Evolutionary conservation across 37 sponge, comb jelly and placozoan species (phyloP).

Genomic region (Crambe crambe): DNA sequence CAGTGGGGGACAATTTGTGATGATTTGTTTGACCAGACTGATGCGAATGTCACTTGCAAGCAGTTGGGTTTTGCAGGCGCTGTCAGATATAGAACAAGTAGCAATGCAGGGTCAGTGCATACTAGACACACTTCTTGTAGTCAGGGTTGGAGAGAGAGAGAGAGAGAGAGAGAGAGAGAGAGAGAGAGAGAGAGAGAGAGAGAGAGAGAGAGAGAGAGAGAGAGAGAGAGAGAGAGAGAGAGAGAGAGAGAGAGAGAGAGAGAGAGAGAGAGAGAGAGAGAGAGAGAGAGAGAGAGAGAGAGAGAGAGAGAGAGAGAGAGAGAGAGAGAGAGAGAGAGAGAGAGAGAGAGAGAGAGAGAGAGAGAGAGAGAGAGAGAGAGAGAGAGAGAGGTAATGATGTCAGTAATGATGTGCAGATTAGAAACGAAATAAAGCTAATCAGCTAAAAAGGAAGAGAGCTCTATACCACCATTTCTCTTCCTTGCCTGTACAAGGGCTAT

Average conservation of each 20-base stretch:
- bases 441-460: too few relatives aligned
- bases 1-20: constrained; percentile 26
- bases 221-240: constrained; percentile 41
- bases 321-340: too few relatives aligned
- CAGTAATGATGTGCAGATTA: too few relatives aligned
- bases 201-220: constrained; percentile 35
- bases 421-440: too few relatives aligned
- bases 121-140: not conserved
- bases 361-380: too few relatives aligned
- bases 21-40: constrained; percentile 7
- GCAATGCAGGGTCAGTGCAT: constrained; percentile 13
- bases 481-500: too few relatives aligned
- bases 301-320: too few relatives aligned
- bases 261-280: constrained; percentile 42
- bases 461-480: too few relatives aligned
- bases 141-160: not conserved
- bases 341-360: too few relatives aligned
- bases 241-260: constrained; percentile 44
- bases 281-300: constrained; percentile 43
- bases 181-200: constrained; percentile 5
- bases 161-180: constrained; percentile 5
- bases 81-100: not conserved
- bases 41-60: constrained; percentile 15
- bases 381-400: too few relatives aligned
- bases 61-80: constrained; percentile 22